Evolutionary conservation across 2,113 vertebrate genomes (phyloP).

Genomic region (Forbesichthys agassizii): DNA sequence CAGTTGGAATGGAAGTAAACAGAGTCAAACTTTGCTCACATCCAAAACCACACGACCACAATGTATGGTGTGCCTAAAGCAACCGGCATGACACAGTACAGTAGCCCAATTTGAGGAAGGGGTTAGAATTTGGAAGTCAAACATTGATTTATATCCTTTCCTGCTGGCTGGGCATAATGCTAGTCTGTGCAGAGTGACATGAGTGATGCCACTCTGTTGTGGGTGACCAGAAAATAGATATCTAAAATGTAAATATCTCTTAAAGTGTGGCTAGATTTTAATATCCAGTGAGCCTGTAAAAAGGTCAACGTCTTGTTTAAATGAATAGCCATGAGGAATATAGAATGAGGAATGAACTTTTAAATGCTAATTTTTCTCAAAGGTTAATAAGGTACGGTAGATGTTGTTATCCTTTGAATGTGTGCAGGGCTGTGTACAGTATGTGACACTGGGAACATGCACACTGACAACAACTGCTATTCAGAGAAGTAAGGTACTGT

Average conservation of each 20-base stretch:
- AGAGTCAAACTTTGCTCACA: too few relatives aligned
- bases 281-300: not conserved
- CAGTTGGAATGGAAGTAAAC: too few relatives aligned
- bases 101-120: too few relatives aligned
- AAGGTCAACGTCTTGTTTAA: slow-evolving; percentile 32
- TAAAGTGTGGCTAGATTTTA: slow-evolving; percentile 13
- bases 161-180: too few relatives aligned
- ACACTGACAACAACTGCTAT: slow-evolving; percentile 7
- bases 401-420: slow-evolving; percentile 13
- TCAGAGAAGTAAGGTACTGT: not conserved
- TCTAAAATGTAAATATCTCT: not conserved
- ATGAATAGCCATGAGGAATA: slow-evolving; percentile 3
- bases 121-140: too few relatives aligned
- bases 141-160: too few relatives aligned
- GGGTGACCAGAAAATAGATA: not conserved
- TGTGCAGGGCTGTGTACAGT: not conserved
- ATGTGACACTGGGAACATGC: too few relatives aligned
- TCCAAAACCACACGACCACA: too few relatives aligned
- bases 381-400: slow-evolving; percentile 29
- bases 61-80: too few relatives aligned
- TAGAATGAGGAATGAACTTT: slow-evolving; percentile 22
- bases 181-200: too few relatives aligned
- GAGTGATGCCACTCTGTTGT: too few relatives aligned
- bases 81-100: too few relatives aligned
- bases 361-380: slow-evolving; percentile 38